Percentiles rank a stretch among this genome's conserved stretches.
Evolutionary conservation across 1,140 invertebrate genomes (phyloP).

Genomic region (Drosophila rhopaloa): DNA sequence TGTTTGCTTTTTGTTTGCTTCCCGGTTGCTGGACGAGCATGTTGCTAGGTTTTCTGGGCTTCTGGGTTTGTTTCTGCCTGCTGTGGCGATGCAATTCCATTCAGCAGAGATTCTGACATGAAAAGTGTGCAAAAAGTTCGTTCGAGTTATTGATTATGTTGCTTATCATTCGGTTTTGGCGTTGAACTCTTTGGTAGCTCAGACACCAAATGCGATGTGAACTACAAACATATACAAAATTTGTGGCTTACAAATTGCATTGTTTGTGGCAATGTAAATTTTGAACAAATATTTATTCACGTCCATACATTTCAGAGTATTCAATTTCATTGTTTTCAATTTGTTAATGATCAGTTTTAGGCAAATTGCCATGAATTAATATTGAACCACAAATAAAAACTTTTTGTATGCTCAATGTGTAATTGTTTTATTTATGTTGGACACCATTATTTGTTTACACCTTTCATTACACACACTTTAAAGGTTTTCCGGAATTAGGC

Average conservation of each 20-base stretch:
- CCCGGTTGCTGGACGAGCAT: constrained; percentile 9
- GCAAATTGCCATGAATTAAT: not conserved
- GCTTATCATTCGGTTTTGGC: constrained; percentile 24
- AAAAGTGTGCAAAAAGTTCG: constrained; percentile 23
- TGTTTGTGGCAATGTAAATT: not conserved
- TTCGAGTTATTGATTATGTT: constrained; percentile 33
- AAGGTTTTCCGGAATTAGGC: too few relatives aligned
- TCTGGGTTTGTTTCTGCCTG: constrained; percentile 14
- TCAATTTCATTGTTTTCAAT: not conserved
- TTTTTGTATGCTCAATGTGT: not conserved
- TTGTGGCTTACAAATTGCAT: constrained; percentile 14
- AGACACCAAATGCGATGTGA: constrained; percentile 4
- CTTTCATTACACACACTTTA: too few relatives aligned
- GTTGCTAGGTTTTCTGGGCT: constrained; percentile 22
- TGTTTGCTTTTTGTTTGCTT: constrained; percentile 29
- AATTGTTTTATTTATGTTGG: not conserved
- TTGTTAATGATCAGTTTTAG: not conserved
- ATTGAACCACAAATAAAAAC: not conserved
- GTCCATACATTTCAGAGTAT: not conserved
- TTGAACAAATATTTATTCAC: not conserved
- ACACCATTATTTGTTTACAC: not conserved
- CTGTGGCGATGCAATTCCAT: constrained; percentile 11
- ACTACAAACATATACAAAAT: not conserved
- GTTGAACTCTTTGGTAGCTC: constrained; percentile 4
- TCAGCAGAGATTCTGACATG: not conserved